phyloP scores from a whole-genome alignment of 2,888 invertebrate genomes.

The Apantesis nais region DNA sequence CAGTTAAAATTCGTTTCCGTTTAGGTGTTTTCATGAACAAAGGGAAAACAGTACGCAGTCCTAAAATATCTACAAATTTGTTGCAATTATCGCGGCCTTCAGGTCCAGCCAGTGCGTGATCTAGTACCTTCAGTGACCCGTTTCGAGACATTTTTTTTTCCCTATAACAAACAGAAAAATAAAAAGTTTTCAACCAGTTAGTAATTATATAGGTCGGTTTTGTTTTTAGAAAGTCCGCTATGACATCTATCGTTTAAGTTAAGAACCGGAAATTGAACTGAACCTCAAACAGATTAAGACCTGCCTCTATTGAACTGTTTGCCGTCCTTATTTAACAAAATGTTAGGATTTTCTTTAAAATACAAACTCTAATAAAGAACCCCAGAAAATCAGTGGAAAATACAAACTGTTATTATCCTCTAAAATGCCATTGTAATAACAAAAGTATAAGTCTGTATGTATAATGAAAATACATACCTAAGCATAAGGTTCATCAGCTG shows the following conservation, averaged over 20 bases:
- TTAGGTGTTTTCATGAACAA: constrained; percentile 99
- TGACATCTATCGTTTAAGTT: background rate
- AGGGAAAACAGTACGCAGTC: constrained; percentile 98
- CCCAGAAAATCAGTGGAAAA: too few relatives aligned
- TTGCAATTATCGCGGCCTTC: constrained; percentile 98
- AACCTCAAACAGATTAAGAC: too few relatives aligned
- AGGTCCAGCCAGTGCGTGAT: constrained; percentile 97
- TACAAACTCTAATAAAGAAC: too few relatives aligned
- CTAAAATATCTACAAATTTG: constrained; percentile 98
- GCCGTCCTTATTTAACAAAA: background rate
- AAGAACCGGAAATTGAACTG: too few relatives aligned
- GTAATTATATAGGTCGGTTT: background rate
- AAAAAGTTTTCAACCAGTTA: background rate
- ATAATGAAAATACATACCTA: constrained; percentile 73
- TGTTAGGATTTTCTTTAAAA: background rate
- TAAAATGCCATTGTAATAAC: too few relatives aligned
- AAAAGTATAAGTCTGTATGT: background rate
- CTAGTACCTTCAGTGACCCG: constrained; percentile 98
- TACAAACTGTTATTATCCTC: too few relatives aligned
- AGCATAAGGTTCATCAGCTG: constrained; percentile 99
- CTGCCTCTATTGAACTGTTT: background rate
- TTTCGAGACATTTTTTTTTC: constrained; percentile 98
- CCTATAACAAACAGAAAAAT: constrained; percentile 42
- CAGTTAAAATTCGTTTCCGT: constrained; percentile 91
- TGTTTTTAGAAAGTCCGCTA: background rate